These are phyloP conservation scores for Hassar affinis DNA, from an alignment of 2,113 vertebrate species.

Conservation along the genomic window DNA sequence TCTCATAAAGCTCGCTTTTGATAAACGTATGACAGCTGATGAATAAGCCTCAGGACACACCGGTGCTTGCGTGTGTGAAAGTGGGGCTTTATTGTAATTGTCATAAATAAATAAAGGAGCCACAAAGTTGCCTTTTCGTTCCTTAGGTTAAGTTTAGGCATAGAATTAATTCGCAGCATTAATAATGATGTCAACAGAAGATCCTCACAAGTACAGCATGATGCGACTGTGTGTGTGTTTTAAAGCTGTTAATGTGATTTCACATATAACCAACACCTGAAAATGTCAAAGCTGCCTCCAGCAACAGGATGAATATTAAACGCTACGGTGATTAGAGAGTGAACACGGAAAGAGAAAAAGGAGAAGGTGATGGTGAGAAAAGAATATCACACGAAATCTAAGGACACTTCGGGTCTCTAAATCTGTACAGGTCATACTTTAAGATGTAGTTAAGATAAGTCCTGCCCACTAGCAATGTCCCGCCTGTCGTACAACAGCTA, in stretches of 20 bases:
- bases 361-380: background rate
- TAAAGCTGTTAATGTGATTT: constrained; percentile 18
- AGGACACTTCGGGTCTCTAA: background rate
- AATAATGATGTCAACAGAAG: no score
- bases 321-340: background rate
- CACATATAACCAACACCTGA: background rate
- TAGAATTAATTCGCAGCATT: no score
- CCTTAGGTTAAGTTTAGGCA: no score
- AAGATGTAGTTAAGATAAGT: no score
- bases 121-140: no score
- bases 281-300: background rate
- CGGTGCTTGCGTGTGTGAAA: background rate
- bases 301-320: constrained; percentile 13
- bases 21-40: background rate
- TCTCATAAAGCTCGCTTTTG: background rate
- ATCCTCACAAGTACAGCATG: no score
- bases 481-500: no score
- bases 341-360: background rate
- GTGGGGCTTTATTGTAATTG: background rate
- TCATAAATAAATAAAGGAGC: no score
- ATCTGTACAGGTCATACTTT: background rate
- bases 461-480: no score
- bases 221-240: no score
- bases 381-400: no score
- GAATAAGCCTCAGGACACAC: background rate